Percentiles rank a stretch among this genome's conserved stretches.
Conservation (phyloP, 1,140 invertebrate species). For the Stegodyphus mimosarum region DNA sequence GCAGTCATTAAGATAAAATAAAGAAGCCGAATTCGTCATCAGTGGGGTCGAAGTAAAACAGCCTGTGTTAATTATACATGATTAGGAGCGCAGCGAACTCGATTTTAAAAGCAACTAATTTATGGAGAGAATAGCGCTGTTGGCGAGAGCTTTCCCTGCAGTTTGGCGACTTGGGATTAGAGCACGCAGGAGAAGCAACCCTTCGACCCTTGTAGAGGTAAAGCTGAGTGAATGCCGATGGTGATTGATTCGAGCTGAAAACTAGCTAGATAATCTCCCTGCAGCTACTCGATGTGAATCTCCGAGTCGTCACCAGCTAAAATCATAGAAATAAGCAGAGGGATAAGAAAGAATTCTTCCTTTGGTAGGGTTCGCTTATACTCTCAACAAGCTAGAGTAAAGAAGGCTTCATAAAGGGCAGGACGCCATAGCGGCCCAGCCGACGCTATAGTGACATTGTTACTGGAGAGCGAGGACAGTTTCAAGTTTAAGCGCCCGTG, state of each 20-base stretch:
- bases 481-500: conserved; percentile 29
- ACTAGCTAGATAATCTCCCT: conserved; percentile 21
- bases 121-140: no score
- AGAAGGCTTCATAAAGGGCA: conserved; percentile 13
- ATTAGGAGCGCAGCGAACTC: no score
- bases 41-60: no score
- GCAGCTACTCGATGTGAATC: conserved; percentile 17
- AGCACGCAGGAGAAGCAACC: conserved; percentile 14
- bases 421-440: conserved; percentile 45
- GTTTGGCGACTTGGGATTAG: neutral
- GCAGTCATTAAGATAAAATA: no score
- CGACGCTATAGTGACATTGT: conserved; percentile 45
- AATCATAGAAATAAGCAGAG: neutral
- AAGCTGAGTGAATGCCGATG: conserved; percentile 42
- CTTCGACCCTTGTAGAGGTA: conserved; percentile 51
- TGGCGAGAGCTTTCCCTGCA: neutral
- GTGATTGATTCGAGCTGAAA: conserved; percentile 42
- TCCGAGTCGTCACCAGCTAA: neutral
- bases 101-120: no score
- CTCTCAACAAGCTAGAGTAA: neutral
- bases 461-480: conserved; percentile 32
- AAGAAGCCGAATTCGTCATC: no score
- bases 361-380: neutral
- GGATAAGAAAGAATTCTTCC: neutral
- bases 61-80: no score